Base-by-base conservation (phyloP, 2,113 vertebrate genomes). In the Ictalurus punctatus region DNA sequence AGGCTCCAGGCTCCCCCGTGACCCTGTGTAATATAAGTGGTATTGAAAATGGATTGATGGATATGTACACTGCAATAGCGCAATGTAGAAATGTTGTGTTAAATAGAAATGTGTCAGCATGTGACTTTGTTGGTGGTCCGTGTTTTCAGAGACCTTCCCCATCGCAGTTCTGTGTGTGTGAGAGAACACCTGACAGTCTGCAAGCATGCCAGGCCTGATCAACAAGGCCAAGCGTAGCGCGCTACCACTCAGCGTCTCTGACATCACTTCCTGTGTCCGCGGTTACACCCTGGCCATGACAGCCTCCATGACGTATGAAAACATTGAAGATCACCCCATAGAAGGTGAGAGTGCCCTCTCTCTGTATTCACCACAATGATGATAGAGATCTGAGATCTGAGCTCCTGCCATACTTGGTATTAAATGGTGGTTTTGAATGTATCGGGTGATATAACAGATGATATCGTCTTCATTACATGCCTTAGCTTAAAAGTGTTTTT, bases 261-360 rank as follows among this genome's bases (percentile, higher is more conserved):
- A 99, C 61, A 96, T 99, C 94, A 97, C 97, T 1, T 96, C 97
- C 56, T 99, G 97, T 0, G 97, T 99, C 94, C 96, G 96, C 0
- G 98, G 98, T 83, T 99, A 99, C 0, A 97, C 98, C 80, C 93
- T 98, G 12, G 98, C 98, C 52, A 96, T 99, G 94, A 98, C 97
- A 0, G 97, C 98, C 37, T 97, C 97, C 23, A 95, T 99, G 93
- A 98, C 97, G 84, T 99, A 99, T 79, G 95, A 96, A 95, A 99
- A 98, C 91, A 96, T 97, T 1, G 97, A 98, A 82, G 92, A 95
- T 69, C 97, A 97, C 86, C 95, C 97, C 14, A 95, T 98, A 25
- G 97, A 98, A 93, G 98, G 98, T 98, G 91, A 95, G 96, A 82
- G 7, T 63, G 23, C 16, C 59, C 34, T 3, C 27, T 48, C 48